Evolutionary conservation across 2,113 vertebrate genomes (phyloP), one percentile per base, ranked within the genome.

Genomic region (Hystrix brachyura): DNA sequence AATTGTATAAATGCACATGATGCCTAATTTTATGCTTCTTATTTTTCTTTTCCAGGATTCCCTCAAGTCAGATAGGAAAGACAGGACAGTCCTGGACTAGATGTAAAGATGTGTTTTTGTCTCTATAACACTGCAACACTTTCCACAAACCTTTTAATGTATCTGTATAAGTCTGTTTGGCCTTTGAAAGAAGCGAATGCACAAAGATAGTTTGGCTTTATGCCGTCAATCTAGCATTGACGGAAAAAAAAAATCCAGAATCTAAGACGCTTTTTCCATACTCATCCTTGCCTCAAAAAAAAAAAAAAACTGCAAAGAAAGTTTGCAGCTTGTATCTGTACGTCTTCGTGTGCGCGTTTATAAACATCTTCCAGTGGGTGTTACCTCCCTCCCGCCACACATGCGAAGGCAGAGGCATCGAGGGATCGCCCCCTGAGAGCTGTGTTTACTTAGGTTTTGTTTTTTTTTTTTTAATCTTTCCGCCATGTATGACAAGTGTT

Each of bases 381-480:
- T 88, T 81, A 81, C 78, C 78, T 23, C 64, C 62, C 82, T 74
- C 85, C 88, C 74, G 82, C 90, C 88, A 55, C 38, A 46, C 84
- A 55, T 78, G 67, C 10, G 3, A 79, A 93, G 65, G 79, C 86
- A 81, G 83, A 95, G 94, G 88, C 92, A 91, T 96, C 83, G 82
- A 98, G 98, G 95, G 97, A 98, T 98, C 84, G 90, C 98, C 98
- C 97, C 98, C 97, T 91, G 97, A 98, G 98, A 98, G 96, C 98
- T 98, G 96, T 98, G 98, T 99, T 98, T 98, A 98, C 98, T 98
- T 98, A 98, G 97, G 65, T 94, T 97, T 97, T 98, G 95, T 96
- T 80, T 94, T 94, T 69, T 80, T 79, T 53, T 83, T 69, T 71
- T 17, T 0, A 83, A 96, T 97, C 97, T 98, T 98, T 96, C 96